Evolutionary conservation across 53 echinoderm and acorn worm species (phyloP).

Genomic region (Stichopus horrens): DNA sequence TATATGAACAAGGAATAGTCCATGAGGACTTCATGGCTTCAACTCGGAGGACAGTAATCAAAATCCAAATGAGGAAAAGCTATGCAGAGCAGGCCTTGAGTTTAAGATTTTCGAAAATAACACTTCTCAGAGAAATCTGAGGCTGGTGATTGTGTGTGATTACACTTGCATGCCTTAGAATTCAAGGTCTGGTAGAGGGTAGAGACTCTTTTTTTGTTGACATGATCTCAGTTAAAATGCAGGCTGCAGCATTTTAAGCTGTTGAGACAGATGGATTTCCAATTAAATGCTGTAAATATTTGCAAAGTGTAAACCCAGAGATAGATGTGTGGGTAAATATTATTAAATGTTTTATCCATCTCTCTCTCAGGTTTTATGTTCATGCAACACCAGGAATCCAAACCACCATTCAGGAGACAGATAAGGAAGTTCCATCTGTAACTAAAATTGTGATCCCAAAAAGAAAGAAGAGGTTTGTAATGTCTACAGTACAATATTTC

Average conservation of each 20-base stretch:
- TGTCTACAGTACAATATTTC: neutral
- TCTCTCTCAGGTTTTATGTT: neutral
- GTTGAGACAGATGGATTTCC: neutral
- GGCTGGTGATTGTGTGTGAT: too few species aligned
- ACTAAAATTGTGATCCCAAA: conserved; percentile 68
- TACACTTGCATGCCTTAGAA: neutral
- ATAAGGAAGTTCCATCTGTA: neutral
- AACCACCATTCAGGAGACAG: conserved; percentile 13
- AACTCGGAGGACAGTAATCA: too few species aligned
- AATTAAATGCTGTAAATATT: too few species aligned
- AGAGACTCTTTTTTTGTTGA: neutral
- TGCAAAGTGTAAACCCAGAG: neutral
- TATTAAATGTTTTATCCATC: neutral
- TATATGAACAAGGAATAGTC: too few species aligned
- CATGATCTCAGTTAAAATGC: neutral
- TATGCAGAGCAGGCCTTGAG: too few species aligned
- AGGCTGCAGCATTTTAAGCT: neutral
- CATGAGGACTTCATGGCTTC: too few species aligned
- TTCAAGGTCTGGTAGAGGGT: neutral
- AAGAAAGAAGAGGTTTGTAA: conserved; percentile 65
- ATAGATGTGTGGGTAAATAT: neutral
- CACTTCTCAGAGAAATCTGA: too few species aligned
- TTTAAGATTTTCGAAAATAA: too few species aligned
- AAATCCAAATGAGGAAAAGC: too few species aligned
- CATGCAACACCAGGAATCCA: neutral